phyloP scores from a whole-genome alignment of 2,113 vertebrate species.

The Ictidomys tridecemlineatus region DNA sequence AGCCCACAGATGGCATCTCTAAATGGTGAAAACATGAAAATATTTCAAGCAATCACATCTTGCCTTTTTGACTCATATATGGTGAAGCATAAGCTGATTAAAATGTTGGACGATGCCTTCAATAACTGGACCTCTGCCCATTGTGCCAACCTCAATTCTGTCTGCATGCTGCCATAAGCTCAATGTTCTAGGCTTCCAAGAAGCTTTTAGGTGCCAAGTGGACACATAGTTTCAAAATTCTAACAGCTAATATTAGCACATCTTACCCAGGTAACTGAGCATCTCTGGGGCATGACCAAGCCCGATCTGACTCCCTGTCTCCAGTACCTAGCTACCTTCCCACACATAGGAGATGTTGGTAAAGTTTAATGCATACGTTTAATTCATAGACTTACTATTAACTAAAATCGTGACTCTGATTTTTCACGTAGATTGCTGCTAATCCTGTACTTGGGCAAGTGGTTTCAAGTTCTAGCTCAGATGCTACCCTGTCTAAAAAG shows the following conservation, averaged over 20 bases:
- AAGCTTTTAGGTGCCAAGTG: neutral
- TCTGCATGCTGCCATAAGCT: neutral
- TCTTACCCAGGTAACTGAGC: neutral
- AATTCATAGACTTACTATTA: neutral
- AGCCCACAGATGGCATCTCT: neutral
- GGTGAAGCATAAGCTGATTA: constrained; percentile 13
- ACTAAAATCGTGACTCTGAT: neutral
- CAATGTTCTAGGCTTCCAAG: neutral
- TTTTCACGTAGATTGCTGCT: neutral
- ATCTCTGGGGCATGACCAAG: neutral
- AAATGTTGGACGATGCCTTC: neutral
- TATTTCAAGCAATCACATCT: neutral
- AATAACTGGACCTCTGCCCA: neutral
- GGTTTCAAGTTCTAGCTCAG: constrained; percentile 23
- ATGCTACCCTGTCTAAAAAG: neutral
- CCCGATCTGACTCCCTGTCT: neutral
- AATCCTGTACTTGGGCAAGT: neutral
- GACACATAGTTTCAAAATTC: neutral
- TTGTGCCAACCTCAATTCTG: neutral
- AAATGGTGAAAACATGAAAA: constrained; percentile 22
- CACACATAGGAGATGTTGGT: neutral
- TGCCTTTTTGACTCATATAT: neutral
- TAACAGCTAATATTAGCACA: constrained; percentile 7
- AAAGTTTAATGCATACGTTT: neutral
- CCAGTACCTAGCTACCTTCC: neutral